Percentiles rank a stretch among this genome's conserved stretches.
Conservation (phyloP, 2,797 vertebrate species). For the Amazonetta brasiliensis region DNA sequence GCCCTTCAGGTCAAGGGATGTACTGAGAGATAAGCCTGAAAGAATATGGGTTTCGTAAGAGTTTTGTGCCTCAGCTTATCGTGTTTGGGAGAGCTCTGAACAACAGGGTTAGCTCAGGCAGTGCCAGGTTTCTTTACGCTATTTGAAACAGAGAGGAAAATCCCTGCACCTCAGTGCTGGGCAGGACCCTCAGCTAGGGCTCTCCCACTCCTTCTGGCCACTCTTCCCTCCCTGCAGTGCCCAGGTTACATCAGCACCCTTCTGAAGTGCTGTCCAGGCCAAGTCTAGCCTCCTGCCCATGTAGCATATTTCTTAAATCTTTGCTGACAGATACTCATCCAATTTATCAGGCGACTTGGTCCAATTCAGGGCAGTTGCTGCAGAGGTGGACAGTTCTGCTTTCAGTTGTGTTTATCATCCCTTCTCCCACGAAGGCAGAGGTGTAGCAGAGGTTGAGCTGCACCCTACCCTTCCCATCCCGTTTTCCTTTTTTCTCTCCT, state of each 20-base stretch:
- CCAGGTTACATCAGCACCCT: neutral
- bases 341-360: neutral
- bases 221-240: neutral
- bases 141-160: neutral
- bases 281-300: neutral
- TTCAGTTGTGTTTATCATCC: neutral
- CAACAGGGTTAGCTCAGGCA: neutral
- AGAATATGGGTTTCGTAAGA: neutral
- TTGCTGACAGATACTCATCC: neutral
- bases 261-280: neutral
- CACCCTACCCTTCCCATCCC: neutral
- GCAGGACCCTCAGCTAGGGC: neutral
- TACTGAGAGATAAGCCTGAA: neutral
- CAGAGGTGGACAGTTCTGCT: neutral
- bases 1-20: neutral
- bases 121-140: neutral
- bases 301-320: neutral
- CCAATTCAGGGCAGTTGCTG: neutral
- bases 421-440: neutral
- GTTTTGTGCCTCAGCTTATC: neutral
- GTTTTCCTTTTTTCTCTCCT: neutral
- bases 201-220: neutral
- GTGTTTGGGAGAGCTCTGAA: neutral
- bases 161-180: neutral
- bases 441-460: neutral